Conservation (phyloP, 2,797 vertebrate species). For the Sebastes baramenuke region DNA sequence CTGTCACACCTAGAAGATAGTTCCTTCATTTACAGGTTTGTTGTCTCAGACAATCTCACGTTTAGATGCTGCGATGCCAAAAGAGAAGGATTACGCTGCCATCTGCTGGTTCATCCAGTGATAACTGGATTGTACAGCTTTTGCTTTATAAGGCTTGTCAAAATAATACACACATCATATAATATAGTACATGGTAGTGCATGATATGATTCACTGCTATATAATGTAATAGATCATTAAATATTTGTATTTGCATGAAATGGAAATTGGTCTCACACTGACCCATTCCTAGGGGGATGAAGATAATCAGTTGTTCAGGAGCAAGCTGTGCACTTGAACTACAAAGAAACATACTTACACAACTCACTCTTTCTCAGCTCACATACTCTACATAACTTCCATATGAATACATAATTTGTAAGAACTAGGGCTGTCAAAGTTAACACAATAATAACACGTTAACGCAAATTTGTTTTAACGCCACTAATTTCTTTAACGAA, state of each 20-base stretch:
- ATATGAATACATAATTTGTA: too few species aligned
- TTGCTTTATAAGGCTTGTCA: background rate
- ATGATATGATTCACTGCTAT: background rate
- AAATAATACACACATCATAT: background rate
- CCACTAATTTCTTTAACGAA: accelerated
- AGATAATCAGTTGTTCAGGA: background rate
- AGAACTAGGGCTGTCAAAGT: too few species aligned
- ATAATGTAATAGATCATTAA: background rate
- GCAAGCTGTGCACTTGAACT: background rate
- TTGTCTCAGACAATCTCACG: background rate
- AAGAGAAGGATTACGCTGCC: conserved; percentile 6
- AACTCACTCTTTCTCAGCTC: too few species aligned
- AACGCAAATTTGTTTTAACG: too few species aligned
- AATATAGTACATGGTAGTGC: background rate
- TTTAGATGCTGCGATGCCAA: background rate
- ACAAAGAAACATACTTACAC: too few species aligned
- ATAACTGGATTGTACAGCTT: background rate
- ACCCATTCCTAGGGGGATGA: too few species aligned
- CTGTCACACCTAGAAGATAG: background rate
- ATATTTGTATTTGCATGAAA: background rate
- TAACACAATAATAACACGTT: accelerated
- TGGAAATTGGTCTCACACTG: background rate
- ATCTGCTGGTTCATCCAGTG: conserved; percentile 38
- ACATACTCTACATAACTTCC: too few species aligned
- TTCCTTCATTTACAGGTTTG: background rate